These are phyloP conservation scores for Zaprionus inermis DNA, from an alignment of 1,140 invertebrate genomes.

Conservation along the genomic window DNA sequence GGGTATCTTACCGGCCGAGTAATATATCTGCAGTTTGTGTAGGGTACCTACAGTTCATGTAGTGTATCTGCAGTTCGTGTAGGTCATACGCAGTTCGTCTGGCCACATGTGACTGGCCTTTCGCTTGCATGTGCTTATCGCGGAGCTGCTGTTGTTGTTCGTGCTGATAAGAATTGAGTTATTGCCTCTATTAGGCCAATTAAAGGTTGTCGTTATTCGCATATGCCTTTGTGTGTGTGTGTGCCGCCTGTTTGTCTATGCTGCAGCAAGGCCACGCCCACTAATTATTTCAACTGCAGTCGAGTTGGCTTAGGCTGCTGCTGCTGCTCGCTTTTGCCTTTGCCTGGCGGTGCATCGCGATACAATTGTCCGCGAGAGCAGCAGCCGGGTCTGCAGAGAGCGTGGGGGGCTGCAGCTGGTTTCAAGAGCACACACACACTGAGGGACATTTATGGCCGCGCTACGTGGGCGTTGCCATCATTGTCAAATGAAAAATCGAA, in stretches of 20 bases:
- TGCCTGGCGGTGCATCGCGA: conserved; percentile 77
- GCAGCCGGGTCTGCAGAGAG: background rate
- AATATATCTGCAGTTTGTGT: too few species aligned
- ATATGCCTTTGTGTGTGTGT: background rate
- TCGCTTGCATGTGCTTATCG: conserved; percentile 55
- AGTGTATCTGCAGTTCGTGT: background rate
- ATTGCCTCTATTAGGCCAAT: conserved; percentile 76
- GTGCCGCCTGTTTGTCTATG: background rate
- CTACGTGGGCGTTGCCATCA: conserved; percentile 64
- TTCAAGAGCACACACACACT: conserved; percentile 22
- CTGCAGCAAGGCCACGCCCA: conserved; percentile 27
- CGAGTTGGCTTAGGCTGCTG: conserved; percentile 25
- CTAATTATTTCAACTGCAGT: conserved; percentile 50
- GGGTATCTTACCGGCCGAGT: too few species aligned
- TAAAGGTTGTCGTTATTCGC: conserved; percentile 63
- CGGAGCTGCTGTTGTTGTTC: conserved; percentile 31
- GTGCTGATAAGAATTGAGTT: conserved; percentile 75
- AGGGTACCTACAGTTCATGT: background rate
- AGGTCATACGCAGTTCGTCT: background rate
- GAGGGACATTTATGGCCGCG: conserved; percentile 61
- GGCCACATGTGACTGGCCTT: background rate
- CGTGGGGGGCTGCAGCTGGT: conserved; percentile 4
- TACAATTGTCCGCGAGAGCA: conserved; percentile 62
- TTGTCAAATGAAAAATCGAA: conserved; percentile 81
- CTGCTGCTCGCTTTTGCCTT: conserved; percentile 41